Evolutionary conservation across 2,113 vertebrate species (phyloP), one percentile per base, ranked within the genome.

Genomic region (Pachyramphus minor): DNA sequence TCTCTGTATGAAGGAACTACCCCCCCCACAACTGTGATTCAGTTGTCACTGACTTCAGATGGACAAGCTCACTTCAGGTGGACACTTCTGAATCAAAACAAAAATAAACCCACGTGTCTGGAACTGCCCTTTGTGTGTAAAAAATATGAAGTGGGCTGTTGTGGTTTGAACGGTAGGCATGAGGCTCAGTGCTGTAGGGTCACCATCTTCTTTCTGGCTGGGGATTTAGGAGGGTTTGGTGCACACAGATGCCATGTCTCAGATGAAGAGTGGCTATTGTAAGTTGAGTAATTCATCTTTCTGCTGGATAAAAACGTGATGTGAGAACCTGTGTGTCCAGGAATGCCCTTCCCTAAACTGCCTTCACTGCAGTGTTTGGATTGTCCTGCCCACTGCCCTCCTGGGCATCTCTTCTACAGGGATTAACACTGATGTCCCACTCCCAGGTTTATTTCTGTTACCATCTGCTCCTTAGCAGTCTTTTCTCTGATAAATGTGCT

Each of bases 381-480:
- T 18, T 62, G 25, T 80, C 45, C 74, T 91, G 80, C 49, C 37
- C 41, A 3, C 42, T 3, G 1, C 78, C 35, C 41, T 77, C 45
- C 12, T 52, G 41, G 2, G 8, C 13, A 21, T 18, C 28, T 81
- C 72, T 84, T 88, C 47, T 64, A 12, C 14, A 50, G 59, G 31
- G 59, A 68, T 0, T 28, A n/a, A 35, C 31, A 60, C 67, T 11
- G 37, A 27, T 49, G n/a, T 50, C 79, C 76, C 47, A 44, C 15
- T 39, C 23, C 8, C 22, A 23, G 10, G 35, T 20, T 63, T 74
- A 13, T 20, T 33, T 83, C 71, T 66, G 14, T 50, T 91, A 44
- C 45, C 0, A 0, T 66, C 42, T 1, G 0, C 28, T 81, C 73
- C 47, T 72, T 67, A 74, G n/a, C 25, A 68, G 72, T 45, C 59